Evolutionary conservation across 2,113 vertebrate species (phyloP), one percentile per base, ranked within the genome.

Genomic region (Mustela lutreola): DNA sequence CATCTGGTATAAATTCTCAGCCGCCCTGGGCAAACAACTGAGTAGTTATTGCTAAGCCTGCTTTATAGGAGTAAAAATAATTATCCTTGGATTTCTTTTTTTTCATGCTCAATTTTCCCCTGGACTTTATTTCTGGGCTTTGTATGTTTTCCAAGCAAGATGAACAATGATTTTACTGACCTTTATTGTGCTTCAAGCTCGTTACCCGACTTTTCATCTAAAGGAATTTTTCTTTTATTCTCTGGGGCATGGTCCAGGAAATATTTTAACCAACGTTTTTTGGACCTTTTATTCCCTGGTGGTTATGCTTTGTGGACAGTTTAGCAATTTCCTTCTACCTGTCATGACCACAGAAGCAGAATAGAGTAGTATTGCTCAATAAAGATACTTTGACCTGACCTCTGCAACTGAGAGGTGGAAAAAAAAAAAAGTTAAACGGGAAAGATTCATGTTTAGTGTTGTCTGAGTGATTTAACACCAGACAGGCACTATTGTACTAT

Each of bases 1-100:
- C 82, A 97, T 96, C 94, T 97, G 97, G 73, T 96, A 89, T 62
- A 95, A 79, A 96, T 97, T 94, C 80, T 94, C 73, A 83, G 31
- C 53, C n/a, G 91, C 94, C 75, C 31, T 87, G 91, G 87, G 95
- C 84, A 53, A 96, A 21, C 79, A 48, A 82, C 75, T 79, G 45
- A 85, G 86, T 71, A 56, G 65, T 89, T 93, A 86, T 86, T 96
- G 89, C 78, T 89, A 93, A 94, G 53, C 78, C 86, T 81, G 36
- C 39, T 95, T 96, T 91, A 94, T 56, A 82, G 84, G 53, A 89
- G 62, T 86, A 86, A 82, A 86, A 95, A 94, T 79, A 96, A 97
- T 96, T 96, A 79, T 22, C 70, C 95, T 83, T 93, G 42, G 21
- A 58, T 95, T 97, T 97, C 96, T 97, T 71, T 48, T 93, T 93